A percentile compares a stretch with the other conserved stretches of the same genome.
Conservation (phyloP, 2,888 invertebrate genomes). For the Drosophila kokeensis region DNA sequence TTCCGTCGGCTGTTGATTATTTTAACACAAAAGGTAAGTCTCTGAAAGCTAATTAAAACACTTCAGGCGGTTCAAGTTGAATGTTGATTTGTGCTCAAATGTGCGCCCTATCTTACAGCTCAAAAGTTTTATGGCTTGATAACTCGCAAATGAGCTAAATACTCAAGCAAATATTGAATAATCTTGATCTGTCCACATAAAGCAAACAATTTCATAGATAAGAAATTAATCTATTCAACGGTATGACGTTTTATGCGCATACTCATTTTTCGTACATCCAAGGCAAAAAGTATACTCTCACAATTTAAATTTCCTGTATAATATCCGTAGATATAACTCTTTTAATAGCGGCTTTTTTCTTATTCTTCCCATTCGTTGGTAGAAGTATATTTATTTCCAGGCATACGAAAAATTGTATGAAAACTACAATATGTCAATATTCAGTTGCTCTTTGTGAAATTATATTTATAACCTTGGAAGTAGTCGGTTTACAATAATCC, state of each 20-base stretch:
- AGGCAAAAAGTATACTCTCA: constrained; percentile 79
- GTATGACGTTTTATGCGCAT: constrained; percentile 49
- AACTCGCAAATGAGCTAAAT: constrained; percentile 15
- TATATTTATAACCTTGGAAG: constrained; percentile 67
- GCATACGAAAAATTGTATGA: constrained; percentile 32
- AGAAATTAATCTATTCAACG: constrained; percentile 53
- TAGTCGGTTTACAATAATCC: constrained; percentile 1
- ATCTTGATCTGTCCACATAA: constrained; percentile 18
- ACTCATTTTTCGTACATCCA: constrained; percentile 45
- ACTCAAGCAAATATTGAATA: constrained; percentile 24
- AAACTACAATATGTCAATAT: not conserved
- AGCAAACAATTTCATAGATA: constrained; percentile 34
- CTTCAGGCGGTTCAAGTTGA: constrained; percentile 10
- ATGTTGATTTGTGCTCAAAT: constrained; percentile 26
- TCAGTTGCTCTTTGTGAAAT: constrained; percentile 63
- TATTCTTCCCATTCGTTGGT: constrained; percentile 3
- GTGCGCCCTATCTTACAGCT: constrained; percentile 62
- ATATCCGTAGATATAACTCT: not conserved
- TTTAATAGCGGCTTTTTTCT: constrained; percentile 1
- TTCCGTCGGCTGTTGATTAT: constrained; percentile 97
- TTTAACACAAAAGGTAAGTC: constrained; percentile 93
- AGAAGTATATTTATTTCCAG: constrained; percentile 72
- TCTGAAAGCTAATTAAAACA: not conserved
- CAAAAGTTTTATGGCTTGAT: constrained; percentile 71
- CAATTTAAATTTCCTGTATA: constrained; percentile 38